Conservation (phyloP, 1,140 invertebrate species). For the Andricus grossulariae region DNA sequence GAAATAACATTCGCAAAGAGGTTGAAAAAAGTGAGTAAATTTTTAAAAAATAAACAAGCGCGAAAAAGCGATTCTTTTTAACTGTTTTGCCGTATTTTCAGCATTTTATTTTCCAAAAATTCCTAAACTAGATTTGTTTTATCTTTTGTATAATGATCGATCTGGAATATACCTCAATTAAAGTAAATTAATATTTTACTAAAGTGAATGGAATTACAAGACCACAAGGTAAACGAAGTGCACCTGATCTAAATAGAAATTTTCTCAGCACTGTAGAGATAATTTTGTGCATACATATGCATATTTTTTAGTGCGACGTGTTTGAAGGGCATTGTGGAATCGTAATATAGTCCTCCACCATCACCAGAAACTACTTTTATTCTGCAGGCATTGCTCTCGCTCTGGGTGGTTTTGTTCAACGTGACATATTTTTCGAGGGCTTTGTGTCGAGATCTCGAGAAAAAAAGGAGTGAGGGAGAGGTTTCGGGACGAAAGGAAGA, state of each 20-base stretch:
- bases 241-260: background rate
- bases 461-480: constrained; percentile 27
- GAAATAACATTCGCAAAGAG: too few species aligned
- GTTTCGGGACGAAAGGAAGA: constrained; percentile 33
- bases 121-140: too few species aligned
- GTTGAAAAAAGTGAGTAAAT: too few species aligned
- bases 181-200: too few species aligned
- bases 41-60: too few species aligned
- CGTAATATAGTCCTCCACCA: constrained; percentile 15
- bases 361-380: constrained; percentile 45
- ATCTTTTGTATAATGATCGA: too few species aligned
- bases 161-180: too few species aligned
- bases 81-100: too few species aligned
- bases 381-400: constrained; percentile 45
- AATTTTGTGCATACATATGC: background rate
- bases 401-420: constrained; percentile 58
- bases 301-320: background rate
- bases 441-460: constrained; percentile 44
- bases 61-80: too few species aligned
- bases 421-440: constrained; percentile 66
- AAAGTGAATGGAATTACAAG: too few species aligned
- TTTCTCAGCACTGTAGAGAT: background rate
- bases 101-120: too few species aligned
- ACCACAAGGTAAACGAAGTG: background rate
- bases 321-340: background rate